Percentiles rank a stretch among this genome's conserved stretches.
Conservation (phyloP, 2,888 invertebrate species). For the Tipula lateralis region DNA sequence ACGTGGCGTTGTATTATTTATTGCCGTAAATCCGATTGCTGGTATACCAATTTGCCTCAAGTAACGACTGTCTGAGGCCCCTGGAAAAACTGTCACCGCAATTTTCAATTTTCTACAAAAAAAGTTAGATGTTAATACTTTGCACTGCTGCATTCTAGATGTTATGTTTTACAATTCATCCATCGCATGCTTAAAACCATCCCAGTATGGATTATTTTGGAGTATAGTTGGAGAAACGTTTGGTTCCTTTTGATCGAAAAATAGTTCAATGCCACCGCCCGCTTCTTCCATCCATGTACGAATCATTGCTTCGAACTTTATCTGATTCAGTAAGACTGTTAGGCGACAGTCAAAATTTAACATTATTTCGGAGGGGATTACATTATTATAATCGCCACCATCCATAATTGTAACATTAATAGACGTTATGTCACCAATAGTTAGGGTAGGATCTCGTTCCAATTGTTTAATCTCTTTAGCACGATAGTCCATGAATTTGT, state of each 20-base stretch:
- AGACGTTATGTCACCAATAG: conserved; percentile 67
- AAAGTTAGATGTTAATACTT: background rate
- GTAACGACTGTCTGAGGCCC: conserved; percentile 72
- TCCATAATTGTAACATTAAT: conserved; percentile 64
- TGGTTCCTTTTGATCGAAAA: conserved; percentile 61
- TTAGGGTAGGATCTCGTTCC: conserved; percentile 49
- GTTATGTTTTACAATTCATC: conserved; percentile 56
- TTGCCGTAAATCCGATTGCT: conserved; percentile 87
- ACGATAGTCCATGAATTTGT: conserved; percentile 62
- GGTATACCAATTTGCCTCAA: conserved; percentile 66
- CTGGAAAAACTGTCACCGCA: conserved; percentile 40
- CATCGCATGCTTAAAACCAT: conserved; percentile 60
- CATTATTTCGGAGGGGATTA: conserved; percentile 66
- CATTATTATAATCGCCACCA: conserved; percentile 79
- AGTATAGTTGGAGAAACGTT: conserved; percentile 58
- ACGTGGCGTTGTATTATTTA: conserved; percentile 75
- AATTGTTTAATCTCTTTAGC: conserved; percentile 56
- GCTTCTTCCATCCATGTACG: conserved; percentile 62
- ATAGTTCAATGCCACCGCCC: conserved; percentile 65
- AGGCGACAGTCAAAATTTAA: conserved; percentile 63
- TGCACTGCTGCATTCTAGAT: background rate
- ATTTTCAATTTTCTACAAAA: conserved; percentile 39
- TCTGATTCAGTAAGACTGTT: conserved; percentile 55
- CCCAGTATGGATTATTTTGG: conserved; percentile 67
- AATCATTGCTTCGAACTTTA: conserved; percentile 55